Conservation (phyloP, 2,888 invertebrate genomes). For the Rhamphomyia laevipes region DNA sequence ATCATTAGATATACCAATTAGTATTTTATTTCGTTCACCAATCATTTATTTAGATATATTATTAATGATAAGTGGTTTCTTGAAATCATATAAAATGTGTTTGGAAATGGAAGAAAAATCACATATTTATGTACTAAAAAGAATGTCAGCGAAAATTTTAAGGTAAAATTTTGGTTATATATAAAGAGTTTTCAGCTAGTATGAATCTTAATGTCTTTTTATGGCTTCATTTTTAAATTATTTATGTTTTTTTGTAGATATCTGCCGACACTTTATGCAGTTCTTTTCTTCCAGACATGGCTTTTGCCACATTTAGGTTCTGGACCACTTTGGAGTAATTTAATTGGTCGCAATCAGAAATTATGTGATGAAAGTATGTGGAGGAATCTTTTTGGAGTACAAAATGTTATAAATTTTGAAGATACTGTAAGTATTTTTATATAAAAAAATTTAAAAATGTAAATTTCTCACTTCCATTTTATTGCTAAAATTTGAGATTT, state of each 20-base stretch:
- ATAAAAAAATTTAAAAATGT: not conserved
- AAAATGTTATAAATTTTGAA: conserved; percentile 56
- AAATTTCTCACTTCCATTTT: too few relatives aligned
- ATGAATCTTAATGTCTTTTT: too few relatives aligned
- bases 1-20: conserved; percentile 46
- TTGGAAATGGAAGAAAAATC: conserved; percentile 42
- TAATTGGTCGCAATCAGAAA: conserved; percentile 50
- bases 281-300: conserved; percentile 55
- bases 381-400: conserved; percentile 55
- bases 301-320: conserved; percentile 51
- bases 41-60: conserved; percentile 57
- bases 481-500: too few relatives aligned
- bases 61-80: conserved; percentile 52
- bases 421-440: conserved; percentile 45
- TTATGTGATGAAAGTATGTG: conserved; percentile 54
- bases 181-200: conserved; percentile 25
- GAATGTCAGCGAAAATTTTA: conserved; percentile 46
- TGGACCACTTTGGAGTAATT: conserved; percentile 55
- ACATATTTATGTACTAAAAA: conserved; percentile 45
- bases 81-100: conserved; percentile 50
- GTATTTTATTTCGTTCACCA: conserved; percentile 49
- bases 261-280: conserved; percentile 49
- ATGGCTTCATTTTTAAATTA: not conserved
- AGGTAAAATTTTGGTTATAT: conserved; percentile 43
- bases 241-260: conserved; percentile 33